These are phyloP conservation scores for Alauda arvensis DNA, from an alignment of 2,797 vertebrate species.

Conservation along the genomic window DNA sequence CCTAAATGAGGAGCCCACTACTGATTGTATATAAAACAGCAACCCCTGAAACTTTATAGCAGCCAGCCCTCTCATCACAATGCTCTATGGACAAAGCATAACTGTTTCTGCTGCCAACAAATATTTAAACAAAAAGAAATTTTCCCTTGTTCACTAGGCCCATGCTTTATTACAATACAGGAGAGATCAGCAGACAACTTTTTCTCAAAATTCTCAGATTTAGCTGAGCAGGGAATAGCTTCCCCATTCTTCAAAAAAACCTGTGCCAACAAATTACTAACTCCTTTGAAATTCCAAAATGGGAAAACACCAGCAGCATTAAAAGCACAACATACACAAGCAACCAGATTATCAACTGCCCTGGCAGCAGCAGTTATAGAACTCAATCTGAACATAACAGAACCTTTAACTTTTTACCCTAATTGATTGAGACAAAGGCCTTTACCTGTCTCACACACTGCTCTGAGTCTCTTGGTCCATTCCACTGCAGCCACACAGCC, in stretches of 20 bases:
- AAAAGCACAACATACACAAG: neutral
- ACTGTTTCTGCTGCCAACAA: neutral
- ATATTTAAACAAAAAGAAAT: neutral
- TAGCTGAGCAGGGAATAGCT: neutral
- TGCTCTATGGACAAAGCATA: slow-evolving; percentile 10
- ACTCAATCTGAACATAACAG: neutral
- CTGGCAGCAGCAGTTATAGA: neutral
- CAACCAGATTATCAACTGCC: neutral
- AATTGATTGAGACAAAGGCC: neutral
- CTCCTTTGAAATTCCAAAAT: neutral
- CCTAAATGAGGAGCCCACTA: neutral
- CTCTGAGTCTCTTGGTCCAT: neutral
- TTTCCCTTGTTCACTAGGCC: neutral
- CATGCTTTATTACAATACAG: neutral
- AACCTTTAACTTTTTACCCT: neutral
- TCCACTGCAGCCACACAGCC: neutral
- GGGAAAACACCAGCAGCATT: neutral
- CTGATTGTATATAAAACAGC: neutral
- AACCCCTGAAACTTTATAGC: neutral
- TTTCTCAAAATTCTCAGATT: neutral
- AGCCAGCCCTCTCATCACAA: slow-evolving; percentile 20
- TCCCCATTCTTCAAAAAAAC: neutral
- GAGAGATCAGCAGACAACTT: neutral
- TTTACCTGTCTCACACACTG: neutral
- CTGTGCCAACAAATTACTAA: neutral